Conservation (phyloP, 2,797 vertebrate genomes). For the Hybognathus amarus region DNA sequence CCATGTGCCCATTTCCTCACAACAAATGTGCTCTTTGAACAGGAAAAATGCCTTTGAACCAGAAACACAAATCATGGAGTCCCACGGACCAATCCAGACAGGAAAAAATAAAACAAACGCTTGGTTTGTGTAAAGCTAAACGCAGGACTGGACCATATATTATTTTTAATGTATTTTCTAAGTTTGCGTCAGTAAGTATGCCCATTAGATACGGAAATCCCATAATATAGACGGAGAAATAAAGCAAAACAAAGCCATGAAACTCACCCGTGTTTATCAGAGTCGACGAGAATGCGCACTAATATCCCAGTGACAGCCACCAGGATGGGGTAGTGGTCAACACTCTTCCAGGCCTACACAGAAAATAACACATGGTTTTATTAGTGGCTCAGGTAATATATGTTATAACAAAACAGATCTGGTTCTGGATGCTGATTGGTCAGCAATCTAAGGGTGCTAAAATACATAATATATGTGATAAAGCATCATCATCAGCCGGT, state of each 20-base stretch:
- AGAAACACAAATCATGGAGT: slow-evolving; percentile 34
- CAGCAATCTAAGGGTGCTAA: not conserved
- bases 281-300: slow-evolving; percentile 89
- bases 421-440: not conserved
- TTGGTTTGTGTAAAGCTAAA: not conserved
- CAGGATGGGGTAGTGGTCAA: slow-evolving; percentile 97
- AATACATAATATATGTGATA: not conserved
- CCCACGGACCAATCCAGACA: not conserved
- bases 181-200: not conserved
- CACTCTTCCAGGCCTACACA: slow-evolving; percentile 89
- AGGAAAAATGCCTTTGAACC: slow-evolving; percentile 18
- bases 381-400: not conserved
- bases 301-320: slow-evolving; percentile 96
- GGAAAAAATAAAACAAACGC: not conserved
- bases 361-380: not conserved
- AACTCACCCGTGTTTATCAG: slow-evolving; percentile 86
- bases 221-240: not conserved
- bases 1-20: slow-evolving; percentile 2
- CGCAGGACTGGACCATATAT: not conserved
- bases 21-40: slow-evolving; percentile 42
- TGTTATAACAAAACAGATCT: too few relatives aligned
- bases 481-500: not conserved
- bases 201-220: not conserved
- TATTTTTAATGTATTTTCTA: not conserved
- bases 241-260: slow-evolving; percentile 11